phyloP scores from a whole-genome alignment of 2,113 vertebrate genomes.

The Podarcis muralis region DNA sequence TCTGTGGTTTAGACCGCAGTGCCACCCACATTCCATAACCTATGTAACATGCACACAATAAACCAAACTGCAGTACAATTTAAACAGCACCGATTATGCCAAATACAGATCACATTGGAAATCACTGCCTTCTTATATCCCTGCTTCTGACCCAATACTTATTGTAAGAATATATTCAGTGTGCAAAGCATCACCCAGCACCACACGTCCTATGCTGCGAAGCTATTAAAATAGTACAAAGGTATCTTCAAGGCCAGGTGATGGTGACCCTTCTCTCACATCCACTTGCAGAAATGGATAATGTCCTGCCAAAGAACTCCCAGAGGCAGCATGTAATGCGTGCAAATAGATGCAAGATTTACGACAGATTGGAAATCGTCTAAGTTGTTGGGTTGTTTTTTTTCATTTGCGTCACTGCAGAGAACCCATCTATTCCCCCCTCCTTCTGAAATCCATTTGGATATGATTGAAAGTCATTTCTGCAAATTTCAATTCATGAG shows the following conservation, averaged over 20 bases:
- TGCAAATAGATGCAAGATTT: conserved; percentile 9
- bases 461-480: not conserved
- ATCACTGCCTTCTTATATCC: too few relatives aligned
- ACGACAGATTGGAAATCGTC: not conserved
- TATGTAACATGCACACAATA: too few relatives aligned
- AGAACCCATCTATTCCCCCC: not conserved
- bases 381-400: not conserved
- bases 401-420: not conserved
- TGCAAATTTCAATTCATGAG: not conserved
- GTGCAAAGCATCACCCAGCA: too few relatives aligned
- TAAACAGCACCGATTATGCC: too few relatives aligned
- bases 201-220: not conserved
- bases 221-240: not conserved
- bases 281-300: not conserved
- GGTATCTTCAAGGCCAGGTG: not conserved
- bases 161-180: not conserved
- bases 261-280: not conserved
- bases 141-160: too few relatives aligned
- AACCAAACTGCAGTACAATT: too few relatives aligned
- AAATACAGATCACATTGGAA: too few relatives aligned
- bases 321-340: not conserved
- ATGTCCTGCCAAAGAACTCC: not conserved
- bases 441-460: not conserved
- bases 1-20: too few relatives aligned
- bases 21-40: too few relatives aligned